These are phyloP conservation scores for Collichthys lucidus DNA, from an alignment of 2,113 vertebrate species.

Conservation along the genomic window DNA sequence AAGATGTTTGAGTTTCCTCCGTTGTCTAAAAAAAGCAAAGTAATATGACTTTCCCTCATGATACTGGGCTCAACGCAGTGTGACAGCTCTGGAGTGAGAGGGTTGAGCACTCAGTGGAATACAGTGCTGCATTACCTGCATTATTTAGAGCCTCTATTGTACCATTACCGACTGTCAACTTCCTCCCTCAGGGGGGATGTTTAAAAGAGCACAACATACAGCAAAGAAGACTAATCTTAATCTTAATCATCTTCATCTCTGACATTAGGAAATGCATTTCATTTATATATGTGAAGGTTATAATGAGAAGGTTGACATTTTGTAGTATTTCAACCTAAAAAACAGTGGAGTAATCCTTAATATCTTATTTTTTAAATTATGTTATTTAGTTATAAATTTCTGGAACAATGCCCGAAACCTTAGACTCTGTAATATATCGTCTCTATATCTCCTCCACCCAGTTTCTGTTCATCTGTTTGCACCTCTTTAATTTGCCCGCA, in stretches of 20 bases:
- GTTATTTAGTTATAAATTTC: background rate
- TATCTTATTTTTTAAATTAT: background rate
- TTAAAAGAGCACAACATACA: background rate
- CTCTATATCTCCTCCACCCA: background rate
- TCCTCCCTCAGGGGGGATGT: background rate
- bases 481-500: slow-evolving; percentile 52
- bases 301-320: too few relatives aligned
- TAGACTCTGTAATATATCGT: background rate
- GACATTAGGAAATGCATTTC: background rate
- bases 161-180: background rate
- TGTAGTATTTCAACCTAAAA: background rate
- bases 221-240: background rate
- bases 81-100: background rate
- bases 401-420: background rate
- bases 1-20: background rate
- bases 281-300: too few relatives aligned
- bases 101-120: too few relatives aligned
- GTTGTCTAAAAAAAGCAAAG: background rate
- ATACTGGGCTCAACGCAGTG: background rate
- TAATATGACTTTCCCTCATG: background rate
- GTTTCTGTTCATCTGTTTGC: slow-evolving; percentile 47
- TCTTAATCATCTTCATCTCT: background rate
- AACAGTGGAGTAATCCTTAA: background rate
- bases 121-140: background rate
- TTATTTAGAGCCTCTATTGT: background rate